Base-by-base conservation (phyloP, 2,113 vertebrate species). In the Nothocercus nigrocapillus region DNA sequence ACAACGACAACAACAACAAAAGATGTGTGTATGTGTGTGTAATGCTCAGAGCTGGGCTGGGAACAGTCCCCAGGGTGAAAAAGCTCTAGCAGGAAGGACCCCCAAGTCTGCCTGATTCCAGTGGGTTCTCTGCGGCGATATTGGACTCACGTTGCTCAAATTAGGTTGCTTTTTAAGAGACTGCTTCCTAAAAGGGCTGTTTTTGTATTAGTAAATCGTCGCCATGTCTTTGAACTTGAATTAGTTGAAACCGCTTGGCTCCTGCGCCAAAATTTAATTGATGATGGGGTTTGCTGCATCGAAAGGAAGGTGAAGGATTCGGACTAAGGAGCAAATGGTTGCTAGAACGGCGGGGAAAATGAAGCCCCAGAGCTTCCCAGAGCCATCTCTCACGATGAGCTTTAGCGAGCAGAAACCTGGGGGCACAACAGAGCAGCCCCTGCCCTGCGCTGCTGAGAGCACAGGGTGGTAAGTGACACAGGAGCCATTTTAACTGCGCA, bases 181-280 rank as follows among this genome's bases (percentile, higher is more conserved):
- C 9, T 64, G 88, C n/a, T 95, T 88, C 67, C 63, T 90, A 92
- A 72, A 91, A 78, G 62, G 67, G 24, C 15, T 70, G 80, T 44
- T 93, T 90, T 91, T 40, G 28, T 78, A 21, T 75, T 67, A 89
- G 72, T 81, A 93, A 72, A 94, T 93, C 85, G 96, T 96, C 96
- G 90, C 94, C 95, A 95, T 97, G 98, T 98, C 97, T 97, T 98
- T 98, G 98, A 98, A 98, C 98, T 98, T 98, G 98, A 98, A 97
- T 98, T 95, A 96, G 95, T 96, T 93, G 93, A 69, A 92, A 84
- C 56, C 44, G 36, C 69, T 74, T 88, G 86, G 30, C 73, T 96
- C 90, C 90, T 97, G 73, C 66, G 76, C 85, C 90, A 94, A 92
- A 95, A 96, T 91, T 85, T 73, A 89, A 83, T n/a, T 59, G 95